Evolutionary conservation across 2,113 vertebrate genomes (phyloP).

Genomic region (Thryonomys swinderianus): DNA sequence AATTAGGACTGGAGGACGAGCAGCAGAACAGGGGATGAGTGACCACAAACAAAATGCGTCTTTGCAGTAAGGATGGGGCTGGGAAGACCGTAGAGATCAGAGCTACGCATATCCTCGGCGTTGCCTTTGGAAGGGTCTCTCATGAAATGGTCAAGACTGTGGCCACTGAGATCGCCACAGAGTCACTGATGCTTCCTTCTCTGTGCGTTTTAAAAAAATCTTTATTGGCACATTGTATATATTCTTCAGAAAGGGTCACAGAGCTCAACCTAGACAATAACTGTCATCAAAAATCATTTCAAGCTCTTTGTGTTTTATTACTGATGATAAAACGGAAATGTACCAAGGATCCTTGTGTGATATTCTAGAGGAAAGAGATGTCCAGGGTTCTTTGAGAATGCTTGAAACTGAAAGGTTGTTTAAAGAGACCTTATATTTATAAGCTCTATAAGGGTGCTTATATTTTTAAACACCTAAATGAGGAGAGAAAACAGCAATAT

Average conservation of each 20-base stretch:
- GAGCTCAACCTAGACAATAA: not conserved
- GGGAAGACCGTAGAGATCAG: not conserved
- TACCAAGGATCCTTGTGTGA: not conserved
- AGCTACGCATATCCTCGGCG: not conserved
- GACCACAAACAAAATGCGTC: not conserved
- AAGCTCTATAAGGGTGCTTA: not conserved
- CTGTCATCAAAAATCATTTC: not conserved
- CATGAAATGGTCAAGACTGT: not conserved
- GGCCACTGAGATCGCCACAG: not conserved
- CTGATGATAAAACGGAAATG: not conserved
- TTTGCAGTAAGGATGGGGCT: not conserved
- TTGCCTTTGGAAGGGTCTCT: not conserved
- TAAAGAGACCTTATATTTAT: conserved; percentile 31
- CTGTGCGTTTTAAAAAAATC: too few relatives aligned
- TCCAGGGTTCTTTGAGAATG: not conserved
- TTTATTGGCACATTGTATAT: too few relatives aligned
- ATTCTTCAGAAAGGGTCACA: not conserved
- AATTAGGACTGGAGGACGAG: not conserved
- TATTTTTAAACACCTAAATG: conserved; percentile 73
- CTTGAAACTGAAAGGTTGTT: not conserved
- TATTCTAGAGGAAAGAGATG: not conserved
- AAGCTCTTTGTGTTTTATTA: not conserved
- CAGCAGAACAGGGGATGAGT: not conserved
- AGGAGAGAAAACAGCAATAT: conserved; percentile 40
- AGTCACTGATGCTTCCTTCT: too few relatives aligned